Percentiles rank a stretch among this genome's conserved stretches.
Conservation (phyloP, 2,888 invertebrate species). For the Pinctada fucata region DNA sequence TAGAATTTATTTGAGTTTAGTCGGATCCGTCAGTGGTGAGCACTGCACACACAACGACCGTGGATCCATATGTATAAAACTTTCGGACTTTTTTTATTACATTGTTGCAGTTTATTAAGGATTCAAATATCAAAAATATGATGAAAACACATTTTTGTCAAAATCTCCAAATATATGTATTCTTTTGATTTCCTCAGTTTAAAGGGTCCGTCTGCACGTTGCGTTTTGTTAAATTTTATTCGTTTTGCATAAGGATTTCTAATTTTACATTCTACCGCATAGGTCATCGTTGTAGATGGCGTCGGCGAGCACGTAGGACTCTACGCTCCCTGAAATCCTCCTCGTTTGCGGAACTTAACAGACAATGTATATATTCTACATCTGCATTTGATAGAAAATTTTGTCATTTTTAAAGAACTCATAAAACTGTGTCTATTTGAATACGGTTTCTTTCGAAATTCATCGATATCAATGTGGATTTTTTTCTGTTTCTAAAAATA, state of each 20-base stretch:
- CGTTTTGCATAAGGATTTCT: not conserved
- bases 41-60: no score
- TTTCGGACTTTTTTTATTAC: no score
- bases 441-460: not conserved
- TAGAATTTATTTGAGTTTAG: no score
- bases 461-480: not conserved
- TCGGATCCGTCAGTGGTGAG: no score
- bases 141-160: no score
- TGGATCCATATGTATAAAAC: no score
- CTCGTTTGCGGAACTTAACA: constrained; percentile 31
- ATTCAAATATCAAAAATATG: no score
- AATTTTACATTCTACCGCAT: not conserved
- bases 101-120: no score
- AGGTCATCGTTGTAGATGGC: constrained; percentile 1
- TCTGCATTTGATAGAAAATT: constrained; percentile 15
- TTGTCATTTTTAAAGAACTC: not conserved
- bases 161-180: no score
- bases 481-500: not conserved
- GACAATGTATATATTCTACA: constrained; percentile 22
- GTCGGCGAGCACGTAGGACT: not conserved
- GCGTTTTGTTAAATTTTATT: not conserved
- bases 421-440: not conserved
- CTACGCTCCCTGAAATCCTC: not conserved
- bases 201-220: no score
- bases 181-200: no score